Base-by-base conservation (phyloP, 2,797 vertebrate genomes). In the Sebastes goodei region DNA sequence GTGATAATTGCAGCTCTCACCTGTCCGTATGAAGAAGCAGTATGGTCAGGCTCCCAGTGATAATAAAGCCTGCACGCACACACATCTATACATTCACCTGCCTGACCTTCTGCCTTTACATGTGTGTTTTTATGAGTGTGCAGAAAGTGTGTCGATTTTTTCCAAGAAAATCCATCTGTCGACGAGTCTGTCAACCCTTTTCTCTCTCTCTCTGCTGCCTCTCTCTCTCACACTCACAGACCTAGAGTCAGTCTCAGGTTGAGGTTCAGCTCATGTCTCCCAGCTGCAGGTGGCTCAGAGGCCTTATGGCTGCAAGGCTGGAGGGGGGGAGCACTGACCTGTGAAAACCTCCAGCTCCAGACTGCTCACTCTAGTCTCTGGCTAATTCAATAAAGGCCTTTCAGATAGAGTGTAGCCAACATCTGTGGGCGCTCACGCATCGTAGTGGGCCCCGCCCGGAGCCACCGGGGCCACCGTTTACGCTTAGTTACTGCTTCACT, bases 331-430 rank as follows among this genome's bases (percentile, higher is more conserved):
- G 86, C 90, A 46, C 42, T 94, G 93, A 92, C 89, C 93, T 93
- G 92, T 92, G 80, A 80, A 92, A 92, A 89, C 75, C 88, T 62
- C 60, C 71, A 83, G 84, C 81, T 88, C 53, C 81, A 83, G 60
- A 83, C 76, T 77, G 71, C 73, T 88, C 74, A 46, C 71, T 86
- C 74, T 23, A 9, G 55, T 89, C 84, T 83, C 80, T 49, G 66
- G 53, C 64, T 92, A 89, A 95, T 94, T 91, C 84, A 89, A 89
- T 93, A 86, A 85, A 88, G 74, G 38, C 61, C 42, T 76, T 76
- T 88, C 63, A 83, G 78, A 88, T 33, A 71, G 83, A 84, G 74
- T 74, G 56, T 29, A 78, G 85, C 66, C 76, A 84, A 82, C 89
- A 86, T 93, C 90, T 93, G 92, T 72, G 81, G 61, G 74, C 9